These are phyloP conservation scores for Thera obeliscata DNA, from an alignment of 2,888 invertebrate genomes.

Conservation along the genomic window DNA sequence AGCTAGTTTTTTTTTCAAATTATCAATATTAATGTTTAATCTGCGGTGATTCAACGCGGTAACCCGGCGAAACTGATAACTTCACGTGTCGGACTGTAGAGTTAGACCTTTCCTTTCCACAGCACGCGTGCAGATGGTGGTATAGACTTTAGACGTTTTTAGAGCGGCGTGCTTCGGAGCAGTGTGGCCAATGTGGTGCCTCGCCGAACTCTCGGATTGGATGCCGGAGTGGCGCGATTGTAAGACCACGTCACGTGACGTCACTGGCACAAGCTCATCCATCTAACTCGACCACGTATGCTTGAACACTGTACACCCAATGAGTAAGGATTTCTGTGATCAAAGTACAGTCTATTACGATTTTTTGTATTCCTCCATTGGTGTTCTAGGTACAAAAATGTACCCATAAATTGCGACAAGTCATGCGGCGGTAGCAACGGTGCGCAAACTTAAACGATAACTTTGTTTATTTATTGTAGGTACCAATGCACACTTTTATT, in stretches of 20 bases:
- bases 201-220: slow-evolving; percentile 64
- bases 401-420: too few species aligned
- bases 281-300: slow-evolving; percentile 15
- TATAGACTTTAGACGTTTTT: slow-evolving; percentile 40
- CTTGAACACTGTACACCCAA: neutral
- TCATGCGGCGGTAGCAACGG: too few species aligned
- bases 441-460: too few species aligned
- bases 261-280: slow-evolving; percentile 29
- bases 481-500: too few species aligned
- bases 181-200: slow-evolving; percentile 34
- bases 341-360: neutral
- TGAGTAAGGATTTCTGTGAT: too few species aligned
- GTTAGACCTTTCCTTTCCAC: slow-evolving; percentile 37
- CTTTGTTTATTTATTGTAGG: too few species aligned
- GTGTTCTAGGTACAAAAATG: too few species aligned
- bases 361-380: too few species aligned
- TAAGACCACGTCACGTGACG: slow-evolving; percentile 70
- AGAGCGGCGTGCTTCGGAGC: slow-evolving; percentile 23
- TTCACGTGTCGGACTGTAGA: slow-evolving; percentile 66
- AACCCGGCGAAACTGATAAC: slow-evolving; percentile 46
- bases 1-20: slow-evolving; percentile 17
- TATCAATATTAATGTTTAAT: slow-evolving; percentile 22
- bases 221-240: slow-evolving; percentile 73
- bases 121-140: slow-evolving; percentile 43
- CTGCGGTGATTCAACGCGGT: slow-evolving; percentile 34